Evolutionary conservation across 2,797 vertebrate species (phyloP), one percentile per base, ranked within the genome.

Genomic region (Benthosema pterotum): DNA sequence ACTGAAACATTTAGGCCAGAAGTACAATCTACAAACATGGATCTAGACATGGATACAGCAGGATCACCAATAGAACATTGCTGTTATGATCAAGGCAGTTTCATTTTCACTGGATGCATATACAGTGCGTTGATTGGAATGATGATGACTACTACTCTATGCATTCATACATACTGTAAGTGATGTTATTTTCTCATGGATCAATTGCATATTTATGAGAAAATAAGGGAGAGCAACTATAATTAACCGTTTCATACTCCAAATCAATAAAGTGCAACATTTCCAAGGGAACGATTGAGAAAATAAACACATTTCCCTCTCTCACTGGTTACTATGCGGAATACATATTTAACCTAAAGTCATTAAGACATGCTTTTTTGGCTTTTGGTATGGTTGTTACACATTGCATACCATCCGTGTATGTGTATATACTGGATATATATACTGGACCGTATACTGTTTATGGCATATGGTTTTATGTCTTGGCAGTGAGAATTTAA

Each of bases 201-300:
- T 38, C 11, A 38, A 38, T 38, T 38, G 28, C 50, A 52, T 25
- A 13, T 14, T 11, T 13, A 16, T 42, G 15, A 17, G 6, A 54
- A 14, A n/a, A 38, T 32, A 11, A 54, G 53, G 53, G 9, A 55
- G 11, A n/a, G 19, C 22, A 13, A 51, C 15, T 12, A 54, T 32
- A 54, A 54, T 14, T 11, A n/a, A 16, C 14, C 17, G 58, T 42
- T 54, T 60, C 1, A 70, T 59, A 64, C 52, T 18, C 19, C 1
- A 49, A 65, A 60, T 71, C 2, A 63, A 52, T 72, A 69, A 83
- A 82, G 82, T 87, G 80, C 84, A 71, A 79, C 75, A 65, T 6
- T 17, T 49, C 2, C 5, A 15, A 38, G 15, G 3, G 11, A 61
- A n/a, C 42, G 19, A 52, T 48, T 63, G 67, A 75, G 73, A 0